Percentiles rank a stretch among this genome's conserved stretches.
phyloP scores from a whole-genome alignment of 2,888 invertebrate genomes.

The Nomada ferruginata region DNA sequence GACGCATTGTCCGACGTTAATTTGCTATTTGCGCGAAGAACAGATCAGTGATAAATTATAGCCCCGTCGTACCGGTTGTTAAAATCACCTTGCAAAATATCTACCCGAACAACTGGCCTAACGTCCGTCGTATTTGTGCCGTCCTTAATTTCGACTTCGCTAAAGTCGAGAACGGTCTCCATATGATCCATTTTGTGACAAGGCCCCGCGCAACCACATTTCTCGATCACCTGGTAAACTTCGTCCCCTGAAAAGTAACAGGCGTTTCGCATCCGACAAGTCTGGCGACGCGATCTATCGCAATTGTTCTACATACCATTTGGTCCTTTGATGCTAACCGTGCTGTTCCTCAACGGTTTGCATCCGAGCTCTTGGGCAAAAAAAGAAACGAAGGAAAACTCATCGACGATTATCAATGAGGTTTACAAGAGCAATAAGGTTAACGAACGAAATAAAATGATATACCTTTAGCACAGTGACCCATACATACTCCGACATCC shows the following conservation, averaged over 20 bases:
- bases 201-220: slow-evolving; percentile 82
- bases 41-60: neutral
- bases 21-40: slow-evolving; percentile 75
- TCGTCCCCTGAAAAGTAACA: slow-evolving; percentile 77
- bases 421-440: too few species aligned
- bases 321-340: slow-evolving; percentile 82
- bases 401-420: neutral
- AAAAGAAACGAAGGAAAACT: neutral
- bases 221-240: slow-evolving; percentile 82
- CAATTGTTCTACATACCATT: slow-evolving; percentile 77
- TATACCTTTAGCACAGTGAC: slow-evolving; percentile 81
- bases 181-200: slow-evolving; percentile 83
- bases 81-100: slow-evolving; percentile 21
- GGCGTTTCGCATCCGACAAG: too few species aligned
- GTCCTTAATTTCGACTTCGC: slow-evolving; percentile 78
- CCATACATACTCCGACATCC: slow-evolving; percentile 83
- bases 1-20: slow-evolving; percentile 84
- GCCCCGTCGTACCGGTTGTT: neutral
- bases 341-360: slow-evolving; percentile 81
- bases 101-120: slow-evolving; percentile 78
- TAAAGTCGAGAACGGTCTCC: slow-evolving; percentile 84
- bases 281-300: too few species aligned
- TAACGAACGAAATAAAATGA: neutral
- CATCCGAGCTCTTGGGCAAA: slow-evolving; percentile 77
- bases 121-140: slow-evolving; percentile 79